Conservation (phyloP, 2,888 invertebrate species). For the Thecocarcelia acutangulata region DNA sequence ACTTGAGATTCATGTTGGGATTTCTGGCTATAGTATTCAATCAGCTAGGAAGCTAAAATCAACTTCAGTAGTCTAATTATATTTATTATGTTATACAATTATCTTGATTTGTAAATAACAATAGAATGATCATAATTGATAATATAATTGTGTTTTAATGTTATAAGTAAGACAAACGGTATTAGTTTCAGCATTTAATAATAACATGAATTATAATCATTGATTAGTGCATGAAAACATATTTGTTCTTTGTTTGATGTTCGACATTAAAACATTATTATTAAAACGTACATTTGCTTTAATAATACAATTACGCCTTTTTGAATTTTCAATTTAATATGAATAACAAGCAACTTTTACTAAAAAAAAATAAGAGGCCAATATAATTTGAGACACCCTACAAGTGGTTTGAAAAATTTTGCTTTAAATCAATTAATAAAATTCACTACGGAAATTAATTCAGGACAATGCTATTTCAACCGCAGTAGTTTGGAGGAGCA, state of each 20-base stretch:
- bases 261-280: constrained; percentile 6
- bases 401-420: background rate
- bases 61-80: too few species aligned
- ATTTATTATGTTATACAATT: too few species aligned
- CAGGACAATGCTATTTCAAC: too few species aligned
- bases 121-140: too few species aligned
- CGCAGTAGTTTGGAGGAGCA: too few species aligned
- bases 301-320: constrained; percentile 36
- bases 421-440: background rate
- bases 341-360: background rate
- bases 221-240: constrained; percentile 35
- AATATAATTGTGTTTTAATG: too few species aligned
- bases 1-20: too few species aligned
- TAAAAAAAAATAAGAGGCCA: constrained; percentile 2
- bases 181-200: constrained; percentile 11
- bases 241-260: background rate
- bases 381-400: constrained; percentile 19
- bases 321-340: constrained; percentile 17
- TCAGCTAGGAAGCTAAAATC: too few species aligned
- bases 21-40: too few species aligned
- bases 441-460: too few species aligned
- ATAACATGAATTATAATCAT: background rate
- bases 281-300: constrained; percentile 26
- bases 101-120: too few species aligned
- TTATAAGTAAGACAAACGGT: too few species aligned